These are phyloP conservation scores for Willowsia nigromaculata DNA, from an alignment of 2,888 invertebrate genomes.

Conservation along the genomic window DNA sequence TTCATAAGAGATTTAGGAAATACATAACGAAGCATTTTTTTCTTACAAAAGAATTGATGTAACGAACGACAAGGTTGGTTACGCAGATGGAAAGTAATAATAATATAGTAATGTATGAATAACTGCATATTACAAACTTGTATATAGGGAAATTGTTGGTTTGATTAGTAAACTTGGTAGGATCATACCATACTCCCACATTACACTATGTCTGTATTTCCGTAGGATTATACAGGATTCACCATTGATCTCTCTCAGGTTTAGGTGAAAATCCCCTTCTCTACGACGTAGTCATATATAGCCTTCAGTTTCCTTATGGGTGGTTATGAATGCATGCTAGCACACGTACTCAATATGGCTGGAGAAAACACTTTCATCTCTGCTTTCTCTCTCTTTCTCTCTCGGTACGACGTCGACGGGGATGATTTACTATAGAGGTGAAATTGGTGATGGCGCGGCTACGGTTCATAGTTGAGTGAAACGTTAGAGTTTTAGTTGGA, in stretches of 20 bases:
- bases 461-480: not conserved
- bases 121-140: too few species aligned
- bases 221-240: not conserved
- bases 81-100: too few species aligned
- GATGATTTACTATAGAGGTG: conserved; percentile 17
- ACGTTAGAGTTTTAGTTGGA: not conserved
- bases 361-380: conserved; percentile 25
- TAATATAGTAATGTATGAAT: too few species aligned
- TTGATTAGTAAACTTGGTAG: not conserved
- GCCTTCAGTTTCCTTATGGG: not conserved
- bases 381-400: too few species aligned
- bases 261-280: not conserved
- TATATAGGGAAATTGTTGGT: too few species aligned
- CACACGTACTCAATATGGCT: not conserved
- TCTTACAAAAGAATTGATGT: too few species aligned
- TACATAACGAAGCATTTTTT: too few species aligned
- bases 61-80: too few species aligned
- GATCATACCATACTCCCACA: not conserved
- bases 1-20: too few species aligned
- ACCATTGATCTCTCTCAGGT: not conserved
- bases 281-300: not conserved
- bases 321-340: not conserved
- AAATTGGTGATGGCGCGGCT: not conserved
- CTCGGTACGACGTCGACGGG: not conserved
- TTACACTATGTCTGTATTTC: not conserved